Percentiles rank a stretch among this genome's conserved stretches.
phyloP scores from a whole-genome alignment of 2,797 vertebrate species.

The Limosa lapponica region DNA sequence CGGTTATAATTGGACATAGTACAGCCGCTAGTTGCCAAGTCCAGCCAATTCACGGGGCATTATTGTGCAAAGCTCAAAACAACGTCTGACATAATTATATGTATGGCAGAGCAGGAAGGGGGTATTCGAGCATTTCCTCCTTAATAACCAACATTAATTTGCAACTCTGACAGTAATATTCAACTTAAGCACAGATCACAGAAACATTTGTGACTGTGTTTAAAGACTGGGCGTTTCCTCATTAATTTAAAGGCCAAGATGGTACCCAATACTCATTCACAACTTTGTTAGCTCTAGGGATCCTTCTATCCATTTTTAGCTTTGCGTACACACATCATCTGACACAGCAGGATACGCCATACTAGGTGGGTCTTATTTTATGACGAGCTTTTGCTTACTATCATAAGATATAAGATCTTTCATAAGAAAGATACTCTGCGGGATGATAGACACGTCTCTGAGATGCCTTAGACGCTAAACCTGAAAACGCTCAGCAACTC shows the following conservation, averaged over 20 bases:
- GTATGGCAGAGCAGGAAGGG: background rate
- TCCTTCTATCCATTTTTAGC: background rate
- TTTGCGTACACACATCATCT: background rate
- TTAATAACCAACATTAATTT: conserved; percentile 34
- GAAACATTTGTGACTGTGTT: background rate
- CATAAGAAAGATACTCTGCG: background rate
- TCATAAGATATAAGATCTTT: background rate
- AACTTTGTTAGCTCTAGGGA: background rate
- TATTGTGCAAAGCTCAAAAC: background rate
- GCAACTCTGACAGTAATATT: background rate
- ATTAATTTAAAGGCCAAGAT: background rate
- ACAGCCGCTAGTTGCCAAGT: background rate
- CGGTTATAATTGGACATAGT: background rate
- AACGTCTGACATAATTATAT: conserved; percentile 17
- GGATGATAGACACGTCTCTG: background rate
- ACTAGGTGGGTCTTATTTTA: background rate
- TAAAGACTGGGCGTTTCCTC: background rate
- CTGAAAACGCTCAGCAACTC: background rate
- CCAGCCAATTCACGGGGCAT: background rate
- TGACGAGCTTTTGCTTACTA: background rate
- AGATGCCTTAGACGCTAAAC: background rate
- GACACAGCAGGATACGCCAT: background rate
- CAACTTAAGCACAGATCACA: background rate
- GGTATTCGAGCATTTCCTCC: background rate
- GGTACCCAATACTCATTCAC: background rate